Evolutionary conservation across 2,113 vertebrate genomes (phyloP), one percentile per base, ranked within the genome.

Genomic region (Bubo blakistoni): DNA sequence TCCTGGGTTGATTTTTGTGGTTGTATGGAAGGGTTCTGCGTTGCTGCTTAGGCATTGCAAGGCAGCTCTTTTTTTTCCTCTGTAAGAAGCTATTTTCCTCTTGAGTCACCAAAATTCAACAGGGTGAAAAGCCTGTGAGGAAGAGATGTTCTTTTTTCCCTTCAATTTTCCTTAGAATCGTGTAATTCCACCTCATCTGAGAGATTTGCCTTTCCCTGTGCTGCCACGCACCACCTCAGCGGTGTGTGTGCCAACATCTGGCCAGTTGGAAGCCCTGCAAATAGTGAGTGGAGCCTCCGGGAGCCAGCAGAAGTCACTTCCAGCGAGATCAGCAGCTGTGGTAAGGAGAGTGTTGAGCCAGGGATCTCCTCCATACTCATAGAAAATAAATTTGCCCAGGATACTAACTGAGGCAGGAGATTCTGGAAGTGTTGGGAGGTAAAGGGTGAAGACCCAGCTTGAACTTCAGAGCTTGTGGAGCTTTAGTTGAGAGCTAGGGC

Each of bases 301-400:
- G 30, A 14, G 13, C 12, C 44, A 30, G 24, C 52, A 85, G 44
- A 49, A 51, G 29, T 63, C 4, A 2, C 9, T 38, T 82, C 52
- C 6, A 5, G 32, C 51, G 61, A 57, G 34, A 58, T 67, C 34
- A 72, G 27, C 62, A 58, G 25, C 49, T 1, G 1, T 57, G 40
- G 8, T 40, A 69, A 61, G 26, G 38, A 71, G 29, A 38, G 4
- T 1, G 0, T 24, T 69, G 61, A 66, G 22, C n/a, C 27, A 16
- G 18, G 12, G 7, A 30, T 81, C 44, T 74, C 18, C 34, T 4
- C 13, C 0, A 0, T 51, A 5, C 13, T 55, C 15, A 30, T n/a
- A 49, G 73, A 54, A 32, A 63, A 44, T 49, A 49, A 46, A 36
- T 22, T 70, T 92, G 20, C 17, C 32, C 4, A 1, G 26, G 15